Percentiles rank a stretch among this genome's conserved stretches.
Evolutionary conservation across 2,888 invertebrate species (phyloP).

Genomic region (Coelopa pilipes): DNA sequence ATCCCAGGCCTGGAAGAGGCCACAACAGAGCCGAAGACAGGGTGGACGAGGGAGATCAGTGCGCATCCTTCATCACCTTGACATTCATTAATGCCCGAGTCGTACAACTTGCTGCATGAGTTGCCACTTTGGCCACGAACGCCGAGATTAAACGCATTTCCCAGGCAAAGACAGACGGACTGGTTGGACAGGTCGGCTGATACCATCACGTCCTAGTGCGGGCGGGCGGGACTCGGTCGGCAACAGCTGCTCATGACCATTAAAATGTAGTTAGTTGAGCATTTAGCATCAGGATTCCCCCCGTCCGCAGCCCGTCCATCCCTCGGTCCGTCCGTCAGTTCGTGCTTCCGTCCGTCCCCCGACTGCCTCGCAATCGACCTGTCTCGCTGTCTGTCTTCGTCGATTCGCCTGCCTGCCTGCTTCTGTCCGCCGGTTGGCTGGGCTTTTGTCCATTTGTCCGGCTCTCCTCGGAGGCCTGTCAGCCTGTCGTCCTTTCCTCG

Average conservation of each 20-base stretch:
- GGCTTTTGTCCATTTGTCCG: neutral
- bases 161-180: neutral
- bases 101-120: conserved; percentile 21
- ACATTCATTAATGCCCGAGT: conserved; percentile 30
- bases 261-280: conserved; percentile 21
- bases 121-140: conserved; percentile 18
- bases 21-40: no score
- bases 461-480: neutral
- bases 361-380: no score
- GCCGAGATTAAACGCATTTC: neutral
- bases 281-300: conserved; percentile 14
- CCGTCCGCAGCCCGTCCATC: conserved; percentile 2
- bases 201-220: neutral
- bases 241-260: conserved; percentile 30
- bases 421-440: neutral
- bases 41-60: neutral
- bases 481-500: neutral
- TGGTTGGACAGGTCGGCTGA: neutral
- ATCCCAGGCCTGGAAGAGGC: no score
- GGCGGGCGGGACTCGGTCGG: neutral
- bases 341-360: neutral
- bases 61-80: conserved; percentile 20
- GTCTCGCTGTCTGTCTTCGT: no score
- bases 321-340: neutral
- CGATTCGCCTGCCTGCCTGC: neutral